Evolutionary conservation across 2,888 invertebrate genomes (phyloP).

Genomic region (Penaeus monodon): DNA sequence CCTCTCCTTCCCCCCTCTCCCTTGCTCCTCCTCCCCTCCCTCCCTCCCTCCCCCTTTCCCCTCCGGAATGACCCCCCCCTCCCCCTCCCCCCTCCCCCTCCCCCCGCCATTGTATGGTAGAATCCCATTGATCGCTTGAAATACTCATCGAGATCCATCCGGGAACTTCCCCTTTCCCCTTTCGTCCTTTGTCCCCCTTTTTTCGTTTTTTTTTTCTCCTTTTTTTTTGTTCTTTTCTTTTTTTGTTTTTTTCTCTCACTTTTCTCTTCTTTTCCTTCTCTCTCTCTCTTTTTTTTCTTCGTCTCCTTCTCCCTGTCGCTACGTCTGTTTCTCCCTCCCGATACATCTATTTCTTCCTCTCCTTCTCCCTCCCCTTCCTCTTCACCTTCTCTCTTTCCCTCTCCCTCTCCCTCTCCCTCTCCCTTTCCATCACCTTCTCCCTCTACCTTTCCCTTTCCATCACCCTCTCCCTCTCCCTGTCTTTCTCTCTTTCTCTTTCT

Average conservation of each 20-base stretch:
- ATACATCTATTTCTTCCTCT: neutral
- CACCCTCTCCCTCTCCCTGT: neutral
- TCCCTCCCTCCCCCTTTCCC: too few species aligned
- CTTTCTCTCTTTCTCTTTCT: too few species aligned
- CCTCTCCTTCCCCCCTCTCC: too few species aligned
- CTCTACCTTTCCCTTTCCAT: neutral
- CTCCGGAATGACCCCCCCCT: too few species aligned
- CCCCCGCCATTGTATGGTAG: neutral
- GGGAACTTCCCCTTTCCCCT: neutral
- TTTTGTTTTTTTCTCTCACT: neutral
- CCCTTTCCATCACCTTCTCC: conserved; percentile 9
- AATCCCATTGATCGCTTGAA: neutral
- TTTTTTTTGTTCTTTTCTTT: too few species aligned
- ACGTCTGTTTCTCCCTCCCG: neutral
- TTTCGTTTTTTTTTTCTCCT: too few species aligned
- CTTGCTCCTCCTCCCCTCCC: too few species aligned
- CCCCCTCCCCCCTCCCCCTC: too few species aligned
- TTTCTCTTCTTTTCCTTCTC: neutral
- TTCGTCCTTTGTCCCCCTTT: too few species aligned
- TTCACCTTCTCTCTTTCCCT: too few species aligned
- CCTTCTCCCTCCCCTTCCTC: neutral
- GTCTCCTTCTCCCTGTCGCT: neutral
- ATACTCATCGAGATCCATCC: neutral
- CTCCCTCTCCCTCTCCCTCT: neutral
- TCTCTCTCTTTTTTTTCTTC: neutral